Base-by-base conservation (phyloP, 1,140 invertebrate species). In the Drosophila eugracilis region DNA sequence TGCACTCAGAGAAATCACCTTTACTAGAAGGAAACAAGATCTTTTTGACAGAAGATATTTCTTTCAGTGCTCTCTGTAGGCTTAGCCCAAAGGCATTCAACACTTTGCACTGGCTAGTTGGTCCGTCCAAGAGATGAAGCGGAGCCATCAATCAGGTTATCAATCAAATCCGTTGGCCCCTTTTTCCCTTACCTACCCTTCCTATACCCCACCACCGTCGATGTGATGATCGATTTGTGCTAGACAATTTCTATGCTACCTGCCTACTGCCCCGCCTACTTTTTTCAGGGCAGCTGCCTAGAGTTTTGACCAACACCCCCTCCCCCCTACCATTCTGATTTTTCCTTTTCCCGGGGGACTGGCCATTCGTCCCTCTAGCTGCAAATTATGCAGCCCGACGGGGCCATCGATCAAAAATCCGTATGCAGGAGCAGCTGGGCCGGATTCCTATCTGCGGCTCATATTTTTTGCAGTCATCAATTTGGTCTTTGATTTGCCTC, bases 141-240 rank as follows among this genome's bases (percentile, higher is more conserved):
- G 37, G 37, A 66, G 71, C 55, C 72, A 84, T 84, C 80, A 75
- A 84, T 84, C 79, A 75, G 71, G 80, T 74, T 59, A 84, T 84
- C 79, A 78, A 84, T 84, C 79, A 84, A 72, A 55, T 63, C 50
- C 50, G 5, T 14, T 12, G 2, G 21, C 21, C n/a, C 34, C 21
- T 10, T 39, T 53, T 28, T n/a, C 26, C 26, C 47, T 14, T 42
- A 28, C 59, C 17, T 42, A 28, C 59, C 21, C 45, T 1, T 17
- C 3, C 36, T 34, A 7, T n/a, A n/a, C n/a, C n/a, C n/a, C n/a
- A n/a, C n/a, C n/a, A n/a, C n/a, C 1, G 21, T 4, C 34, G 30
- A 19, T 36, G 24, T 37, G 12, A 36, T 72, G 59, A 81, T 81
- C 78, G 67, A 81, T 74, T 66, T 75, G 53, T 41, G 49, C 53